Percentiles rank a stretch among this genome's conserved stretches.
These are phyloP conservation scores for Pseudochromis fuscus DNA, from an alignment of 2,797 vertebrate species.

Conservation along the genomic window DNA sequence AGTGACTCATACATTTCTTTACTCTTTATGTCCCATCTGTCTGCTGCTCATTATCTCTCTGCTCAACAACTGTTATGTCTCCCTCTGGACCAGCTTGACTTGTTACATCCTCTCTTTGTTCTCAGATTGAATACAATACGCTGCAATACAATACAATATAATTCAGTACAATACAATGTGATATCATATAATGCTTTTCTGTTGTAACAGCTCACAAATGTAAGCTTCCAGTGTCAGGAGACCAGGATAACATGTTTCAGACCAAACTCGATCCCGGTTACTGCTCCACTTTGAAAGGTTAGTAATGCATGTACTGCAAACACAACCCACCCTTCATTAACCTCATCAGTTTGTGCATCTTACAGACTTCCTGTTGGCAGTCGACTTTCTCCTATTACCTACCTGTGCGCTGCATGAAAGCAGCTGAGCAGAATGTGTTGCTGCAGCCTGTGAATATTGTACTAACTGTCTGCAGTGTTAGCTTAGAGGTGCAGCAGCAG, in stretches of 20 bases:
- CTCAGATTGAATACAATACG: too few relatives aligned
- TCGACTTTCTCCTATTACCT: neutral
- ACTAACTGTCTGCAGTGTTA: neutral
- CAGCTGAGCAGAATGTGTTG: constrained; percentile 22
- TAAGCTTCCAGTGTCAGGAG: constrained; percentile 53
- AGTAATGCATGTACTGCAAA: constrained; percentile 38
- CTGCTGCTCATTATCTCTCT: constrained; percentile 22
- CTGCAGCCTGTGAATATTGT: constrained; percentile 25
- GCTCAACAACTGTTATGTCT: constrained; percentile 13
- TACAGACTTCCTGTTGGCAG: neutral
- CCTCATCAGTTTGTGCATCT: neutral
- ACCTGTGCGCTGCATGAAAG: neutral
- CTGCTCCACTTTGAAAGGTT: constrained; percentile 83
- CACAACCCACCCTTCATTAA: neutral
- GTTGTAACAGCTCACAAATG: constrained; percentile 81
- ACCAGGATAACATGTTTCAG: constrained; percentile 67
- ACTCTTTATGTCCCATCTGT: constrained; percentile 42
- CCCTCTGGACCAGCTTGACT: neutral
- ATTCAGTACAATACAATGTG: neutral
- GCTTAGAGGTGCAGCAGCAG: too few relatives aligned
- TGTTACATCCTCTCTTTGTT: constrained; percentile 6
- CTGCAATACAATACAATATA: too few relatives aligned
- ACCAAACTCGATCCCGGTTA: constrained; percentile 58
- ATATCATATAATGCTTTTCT: neutral
- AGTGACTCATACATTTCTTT: constrained; percentile 12